These are phyloP conservation scores for Cebidichthys violaceus DNA, from an alignment of 2,113 vertebrate genomes.

Conservation along the genomic window DNA sequence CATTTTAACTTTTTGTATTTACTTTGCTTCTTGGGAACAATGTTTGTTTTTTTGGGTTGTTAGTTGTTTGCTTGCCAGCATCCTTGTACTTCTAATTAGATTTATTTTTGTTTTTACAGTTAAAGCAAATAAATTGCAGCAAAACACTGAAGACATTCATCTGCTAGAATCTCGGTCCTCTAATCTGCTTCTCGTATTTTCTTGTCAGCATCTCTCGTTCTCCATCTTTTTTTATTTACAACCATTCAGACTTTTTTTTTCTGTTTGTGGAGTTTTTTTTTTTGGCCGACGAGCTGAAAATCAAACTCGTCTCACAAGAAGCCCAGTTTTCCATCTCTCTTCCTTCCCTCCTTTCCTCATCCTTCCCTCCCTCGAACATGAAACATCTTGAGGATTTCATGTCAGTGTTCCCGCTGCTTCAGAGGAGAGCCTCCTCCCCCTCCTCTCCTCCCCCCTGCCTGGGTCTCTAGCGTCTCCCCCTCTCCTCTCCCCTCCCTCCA, in stretches of 20 bases:
- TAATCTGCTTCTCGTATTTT: constrained; percentile 37
- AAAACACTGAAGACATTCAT: constrained; percentile 3
- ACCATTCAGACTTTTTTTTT: neutral
- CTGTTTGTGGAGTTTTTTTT: constrained; percentile 9
- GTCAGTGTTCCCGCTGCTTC: constrained; percentile 33
- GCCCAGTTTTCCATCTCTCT: neutral
- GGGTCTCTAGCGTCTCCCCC: neutral
- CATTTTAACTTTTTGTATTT: no score
- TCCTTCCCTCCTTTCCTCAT: constrained; percentile 5
- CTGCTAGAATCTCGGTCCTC: constrained; percentile 18
- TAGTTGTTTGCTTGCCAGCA: no score
- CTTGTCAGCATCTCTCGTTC: neutral
- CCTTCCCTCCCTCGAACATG: constrained; percentile 3
- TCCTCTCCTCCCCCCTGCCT: neutral
- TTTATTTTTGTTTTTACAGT: neutral
- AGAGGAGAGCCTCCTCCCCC: constrained; percentile 13
- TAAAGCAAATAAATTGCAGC: constrained; percentile 17
- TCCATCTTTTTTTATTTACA: neutral
- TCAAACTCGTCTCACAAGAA: constrained; percentile 18
- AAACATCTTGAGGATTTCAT: constrained; percentile 47
- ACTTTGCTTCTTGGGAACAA: no score
- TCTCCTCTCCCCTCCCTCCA: constrained; percentile 11
- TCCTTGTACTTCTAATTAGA: no score
- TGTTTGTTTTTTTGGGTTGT: no score
- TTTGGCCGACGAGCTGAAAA: constrained; percentile 35